A percentile compares a stretch with the other conserved stretches of the same genome.
Evolutionary conservation across 2,888 invertebrate genomes (phyloP).

Genomic region (Malachius bipustulatus): DNA sequence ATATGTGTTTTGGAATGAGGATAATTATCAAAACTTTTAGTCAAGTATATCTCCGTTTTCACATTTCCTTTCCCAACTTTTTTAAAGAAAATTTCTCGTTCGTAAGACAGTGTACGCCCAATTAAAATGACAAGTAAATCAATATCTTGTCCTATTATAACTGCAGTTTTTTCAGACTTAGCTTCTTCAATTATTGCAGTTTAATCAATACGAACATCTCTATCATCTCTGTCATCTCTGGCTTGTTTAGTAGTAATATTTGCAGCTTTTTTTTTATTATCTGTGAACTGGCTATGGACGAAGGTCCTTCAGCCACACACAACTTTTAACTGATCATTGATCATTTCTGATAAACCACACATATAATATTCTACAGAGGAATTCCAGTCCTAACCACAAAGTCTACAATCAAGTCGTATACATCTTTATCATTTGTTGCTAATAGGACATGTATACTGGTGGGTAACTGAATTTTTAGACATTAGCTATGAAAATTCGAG

Average conservation of each 20-base stretch:
- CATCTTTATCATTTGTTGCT: too few species aligned
- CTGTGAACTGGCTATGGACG: too few species aligned
- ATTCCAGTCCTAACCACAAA: too few species aligned
- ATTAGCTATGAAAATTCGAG: too few species aligned
- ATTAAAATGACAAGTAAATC: conserved; percentile 31
- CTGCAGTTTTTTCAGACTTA: conserved; percentile 18
- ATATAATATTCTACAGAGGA: too few species aligned
- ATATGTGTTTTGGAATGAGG: conserved; percentile 19
- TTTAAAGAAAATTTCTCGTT: conserved; percentile 27
- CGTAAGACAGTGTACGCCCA: conserved; percentile 25
- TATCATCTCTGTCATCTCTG: conserved; percentile 30
- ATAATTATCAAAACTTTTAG: conserved; percentile 26
- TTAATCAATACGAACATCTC: conserved; percentile 30
- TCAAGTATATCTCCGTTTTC: conserved; percentile 27
- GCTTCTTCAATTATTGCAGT: conserved; percentile 27
- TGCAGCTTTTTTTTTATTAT: too few species aligned
- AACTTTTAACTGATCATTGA: too few species aligned
- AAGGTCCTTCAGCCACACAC: too few species aligned
- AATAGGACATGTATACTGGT: too few species aligned
- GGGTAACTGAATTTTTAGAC: too few species aligned
- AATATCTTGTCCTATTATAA: conserved; percentile 31
- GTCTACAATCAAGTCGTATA: too few species aligned
- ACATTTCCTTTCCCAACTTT: conserved; percentile 31
- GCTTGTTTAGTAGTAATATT: conserved; percentile 30
- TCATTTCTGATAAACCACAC: too few species aligned